A percentile compares a stretch with the other conserved stretches of the same genome.
phyloP scores from a whole-genome alignment of 2,888 invertebrate species.

The Cryptus armator region DNA sequence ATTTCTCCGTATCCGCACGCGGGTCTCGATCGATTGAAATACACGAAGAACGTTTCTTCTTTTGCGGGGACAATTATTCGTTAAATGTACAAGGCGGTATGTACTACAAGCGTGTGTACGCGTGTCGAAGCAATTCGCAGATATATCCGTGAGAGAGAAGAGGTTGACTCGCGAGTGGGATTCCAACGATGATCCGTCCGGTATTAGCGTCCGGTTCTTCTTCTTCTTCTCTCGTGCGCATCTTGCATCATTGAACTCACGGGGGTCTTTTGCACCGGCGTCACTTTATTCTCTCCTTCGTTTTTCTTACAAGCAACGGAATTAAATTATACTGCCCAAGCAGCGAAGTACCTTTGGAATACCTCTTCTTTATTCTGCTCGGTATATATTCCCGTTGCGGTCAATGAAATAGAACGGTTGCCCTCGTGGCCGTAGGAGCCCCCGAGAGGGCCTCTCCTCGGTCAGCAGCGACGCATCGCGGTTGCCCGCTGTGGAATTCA shows the following conservation, averaged over 20 bases:
- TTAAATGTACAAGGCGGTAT: too few species aligned
- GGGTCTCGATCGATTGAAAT: too few species aligned
- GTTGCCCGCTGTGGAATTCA: conserved; percentile 53
- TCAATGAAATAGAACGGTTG: conserved; percentile 69
- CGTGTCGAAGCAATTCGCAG: neutral
- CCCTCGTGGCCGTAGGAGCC: conserved; percentile 38
- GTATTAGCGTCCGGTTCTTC: conserved; percentile 63
- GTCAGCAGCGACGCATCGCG: conserved; percentile 38
- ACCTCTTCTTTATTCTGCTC: conserved; percentile 21
- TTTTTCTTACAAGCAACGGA: conserved; percentile 30
- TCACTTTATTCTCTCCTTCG: neutral
- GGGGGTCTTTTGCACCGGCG: conserved; percentile 16
- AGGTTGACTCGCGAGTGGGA: conserved; percentile 36
- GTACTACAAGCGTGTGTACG: too few species aligned
- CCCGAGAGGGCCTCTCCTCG: too few species aligned
- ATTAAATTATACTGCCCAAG: conserved; percentile 49
- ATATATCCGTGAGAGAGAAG: conserved; percentile 34
- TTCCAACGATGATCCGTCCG: conserved; percentile 66
- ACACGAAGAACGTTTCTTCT: too few species aligned
- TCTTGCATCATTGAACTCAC: conserved; percentile 60
- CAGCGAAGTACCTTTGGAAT: neutral
- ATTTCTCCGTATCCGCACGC: too few species aligned
- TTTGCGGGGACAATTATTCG: too few species aligned
- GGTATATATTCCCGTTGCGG: conserved; percentile 64
- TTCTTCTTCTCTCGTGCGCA: conserved; percentile 30